Conservation (phyloP, 2,888 invertebrate species). For the Liodrosophila aerea region DNA sequence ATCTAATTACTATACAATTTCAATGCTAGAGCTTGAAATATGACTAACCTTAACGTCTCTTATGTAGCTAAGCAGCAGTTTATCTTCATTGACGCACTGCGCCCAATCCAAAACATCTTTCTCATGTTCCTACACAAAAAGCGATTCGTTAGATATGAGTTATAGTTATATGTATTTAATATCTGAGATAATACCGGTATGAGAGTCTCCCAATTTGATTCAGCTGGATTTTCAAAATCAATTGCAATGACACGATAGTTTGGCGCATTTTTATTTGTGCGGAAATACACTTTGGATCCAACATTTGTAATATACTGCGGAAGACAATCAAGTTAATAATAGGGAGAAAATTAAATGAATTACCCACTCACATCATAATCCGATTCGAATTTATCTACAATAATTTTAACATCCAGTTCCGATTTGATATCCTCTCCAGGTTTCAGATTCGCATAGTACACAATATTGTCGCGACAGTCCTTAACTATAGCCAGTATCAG, state of each 20-base stretch:
- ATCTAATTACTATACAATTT: neutral
- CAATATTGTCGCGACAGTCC: constrained; percentile 95
- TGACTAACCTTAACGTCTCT: constrained; percentile 94
- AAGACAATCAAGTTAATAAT: constrained; percentile 49
- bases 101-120: constrained; percentile 96
- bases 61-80: constrained; percentile 93
- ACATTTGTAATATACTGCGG: constrained; percentile 94
- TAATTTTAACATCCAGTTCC: constrained; percentile 88
- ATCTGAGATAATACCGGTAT: too few relatives aligned
- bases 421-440: constrained; percentile 86
- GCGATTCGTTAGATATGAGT: neutral
- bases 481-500: constrained; percentile 91
- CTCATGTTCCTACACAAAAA: constrained; percentile 87
- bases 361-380: constrained; percentile 90
- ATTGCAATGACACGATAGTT: constrained; percentile 94
- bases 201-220: constrained; percentile 92
- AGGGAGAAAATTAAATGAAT: neutral
- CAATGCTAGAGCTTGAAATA: neutral
- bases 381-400: constrained; percentile 94
- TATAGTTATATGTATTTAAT: too few relatives aligned
- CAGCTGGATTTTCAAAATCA: constrained; percentile 87
- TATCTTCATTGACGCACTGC: constrained; percentile 91
- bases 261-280: constrained; percentile 96
- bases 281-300: constrained; percentile 91
- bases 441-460: constrained; percentile 92